These are phyloP conservation scores for Anaspis maculata DNA, from an alignment of 2,888 invertebrate genomes.

Conservation along the genomic window DNA sequence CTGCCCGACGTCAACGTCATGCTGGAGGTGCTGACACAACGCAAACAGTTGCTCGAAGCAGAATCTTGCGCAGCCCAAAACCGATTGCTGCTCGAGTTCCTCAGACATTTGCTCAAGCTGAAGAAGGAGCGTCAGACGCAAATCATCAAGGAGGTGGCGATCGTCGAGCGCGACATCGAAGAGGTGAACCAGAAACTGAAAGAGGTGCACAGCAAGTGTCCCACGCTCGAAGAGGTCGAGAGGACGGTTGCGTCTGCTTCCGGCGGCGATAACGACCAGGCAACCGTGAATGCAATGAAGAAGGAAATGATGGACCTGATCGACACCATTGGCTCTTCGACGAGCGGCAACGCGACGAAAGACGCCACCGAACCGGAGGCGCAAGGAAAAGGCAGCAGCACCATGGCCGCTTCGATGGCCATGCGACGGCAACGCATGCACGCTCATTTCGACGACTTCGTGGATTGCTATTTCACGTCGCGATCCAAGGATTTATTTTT, in stretches of 20 bases:
- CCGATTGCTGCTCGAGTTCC: conserved; percentile 73
- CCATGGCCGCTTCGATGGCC: conserved; percentile 43
- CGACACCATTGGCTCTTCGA: conserved; percentile 47
- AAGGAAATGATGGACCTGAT: conserved; percentile 50
- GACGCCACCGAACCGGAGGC: conserved; percentile 21
- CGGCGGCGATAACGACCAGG: conserved; percentile 35
- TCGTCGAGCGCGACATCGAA: conserved; percentile 65
- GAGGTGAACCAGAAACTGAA: conserved; percentile 59
- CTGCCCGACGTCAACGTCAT: conserved; percentile 75
- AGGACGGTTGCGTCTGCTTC: conserved; percentile 37
- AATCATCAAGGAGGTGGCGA: conserved; percentile 60
- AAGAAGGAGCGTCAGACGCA: conserved; percentile 62
- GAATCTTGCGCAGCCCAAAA: conserved; percentile 75
- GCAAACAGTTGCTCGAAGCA: conserved; percentile 72
- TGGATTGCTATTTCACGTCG: conserved; percentile 75
- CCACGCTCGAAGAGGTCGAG: conserved; percentile 49
- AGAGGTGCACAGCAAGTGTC: conserved; percentile 51
- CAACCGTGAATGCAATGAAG: conserved; percentile 47
- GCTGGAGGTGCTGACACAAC: conserved; percentile 68
- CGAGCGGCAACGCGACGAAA: conserved; percentile 30
- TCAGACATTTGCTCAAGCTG: conserved; percentile 65
- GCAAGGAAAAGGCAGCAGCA: conserved; percentile 16
- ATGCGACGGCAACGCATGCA: conserved; percentile 67
- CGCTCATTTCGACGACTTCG: conserved; percentile 83
- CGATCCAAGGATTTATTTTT: conserved; percentile 67